A percentile compares a stretch with the other conserved stretches of the same genome.
These are phyloP conservation scores for Deilephila porcellus DNA, from an alignment of 2,888 invertebrate genomes.

Conservation along the genomic window DNA sequence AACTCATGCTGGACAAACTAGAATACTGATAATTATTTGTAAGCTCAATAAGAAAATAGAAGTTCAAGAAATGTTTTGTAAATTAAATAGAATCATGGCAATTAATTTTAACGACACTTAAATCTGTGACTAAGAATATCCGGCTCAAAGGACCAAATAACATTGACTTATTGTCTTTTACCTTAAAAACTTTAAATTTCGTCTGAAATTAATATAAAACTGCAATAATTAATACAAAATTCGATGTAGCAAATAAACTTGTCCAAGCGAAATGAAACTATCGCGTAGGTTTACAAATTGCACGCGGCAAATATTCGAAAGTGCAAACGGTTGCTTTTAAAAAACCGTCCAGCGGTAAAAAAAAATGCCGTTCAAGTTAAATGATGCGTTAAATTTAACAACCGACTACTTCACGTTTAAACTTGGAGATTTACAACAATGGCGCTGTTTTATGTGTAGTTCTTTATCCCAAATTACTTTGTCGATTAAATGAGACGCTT, in stretches of 20 bases:
- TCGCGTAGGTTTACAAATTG: background rate
- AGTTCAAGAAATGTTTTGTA: no score
- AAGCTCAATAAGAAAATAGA: no score
- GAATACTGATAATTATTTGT: no score
- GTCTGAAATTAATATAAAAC: background rate
- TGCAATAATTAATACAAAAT: background rate
- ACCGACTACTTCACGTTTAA: constrained; percentile 29
- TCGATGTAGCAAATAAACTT: background rate
- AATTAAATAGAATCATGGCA: no score
- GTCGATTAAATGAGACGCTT: constrained; percentile 9
- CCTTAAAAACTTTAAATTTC: background rate
- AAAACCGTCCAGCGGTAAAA: constrained; percentile 20
- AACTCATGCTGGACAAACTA: no score
- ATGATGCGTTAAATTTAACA: constrained; percentile 30
- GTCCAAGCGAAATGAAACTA: constrained; percentile 4
- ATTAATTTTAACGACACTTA: no score
- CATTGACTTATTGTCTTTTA: background rate
- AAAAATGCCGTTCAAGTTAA: constrained; percentile 28
- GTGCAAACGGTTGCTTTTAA: constrained; percentile 7
- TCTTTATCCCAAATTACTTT: background rate
- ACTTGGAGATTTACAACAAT: background rate
- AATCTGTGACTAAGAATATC: no score
- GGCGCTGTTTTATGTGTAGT: background rate
- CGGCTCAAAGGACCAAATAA: background rate
- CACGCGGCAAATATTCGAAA: constrained; percentile 12